These are phyloP conservation scores for Baccha elongata DNA, from an alignment of 2,888 invertebrate genomes.

Conservation along the genomic window DNA sequence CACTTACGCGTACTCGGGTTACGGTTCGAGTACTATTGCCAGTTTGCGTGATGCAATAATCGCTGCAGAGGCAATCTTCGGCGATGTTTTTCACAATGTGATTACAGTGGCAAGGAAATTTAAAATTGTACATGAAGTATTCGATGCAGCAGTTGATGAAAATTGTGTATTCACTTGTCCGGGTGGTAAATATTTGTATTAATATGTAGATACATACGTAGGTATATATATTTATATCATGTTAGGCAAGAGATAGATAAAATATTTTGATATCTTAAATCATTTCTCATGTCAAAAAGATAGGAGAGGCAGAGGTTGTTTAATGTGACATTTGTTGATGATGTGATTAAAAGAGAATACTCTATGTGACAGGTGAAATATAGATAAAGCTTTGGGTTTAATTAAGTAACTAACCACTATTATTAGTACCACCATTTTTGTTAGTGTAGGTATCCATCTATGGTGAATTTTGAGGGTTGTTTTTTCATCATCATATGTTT, in stretches of 20 bases:
- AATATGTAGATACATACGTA: too few species aligned
- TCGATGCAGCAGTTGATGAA: slow-evolving; percentile 93
- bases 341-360: slow-evolving; percentile 11
- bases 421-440: too few species aligned
- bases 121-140: slow-evolving; percentile 89
- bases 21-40: slow-evolving; percentile 88
- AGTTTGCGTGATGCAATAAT: slow-evolving; percentile 91
- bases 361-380: slow-evolving; percentile 3
- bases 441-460: too few species aligned
- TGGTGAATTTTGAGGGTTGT: not conserved
- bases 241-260: not conserved
- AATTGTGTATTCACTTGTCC: slow-evolving; percentile 90
- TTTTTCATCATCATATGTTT: not conserved
- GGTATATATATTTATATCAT: not conserved
- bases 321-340: slow-evolving; percentile 21
- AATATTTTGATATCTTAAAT: not conserved
- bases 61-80: slow-evolving; percentile 90
- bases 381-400: not conserved
- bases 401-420: slow-evolving; percentile 7
- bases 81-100: slow-evolving; percentile 89
- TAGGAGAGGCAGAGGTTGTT: slow-evolving; percentile 20
- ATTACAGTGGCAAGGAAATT: slow-evolving; percentile 89
- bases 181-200: slow-evolving; percentile 84
- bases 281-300: not conserved
- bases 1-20: slow-evolving; percentile 91